Conservation (phyloP, 2,888 invertebrate species). For the Smittia aterrima region DNA sequence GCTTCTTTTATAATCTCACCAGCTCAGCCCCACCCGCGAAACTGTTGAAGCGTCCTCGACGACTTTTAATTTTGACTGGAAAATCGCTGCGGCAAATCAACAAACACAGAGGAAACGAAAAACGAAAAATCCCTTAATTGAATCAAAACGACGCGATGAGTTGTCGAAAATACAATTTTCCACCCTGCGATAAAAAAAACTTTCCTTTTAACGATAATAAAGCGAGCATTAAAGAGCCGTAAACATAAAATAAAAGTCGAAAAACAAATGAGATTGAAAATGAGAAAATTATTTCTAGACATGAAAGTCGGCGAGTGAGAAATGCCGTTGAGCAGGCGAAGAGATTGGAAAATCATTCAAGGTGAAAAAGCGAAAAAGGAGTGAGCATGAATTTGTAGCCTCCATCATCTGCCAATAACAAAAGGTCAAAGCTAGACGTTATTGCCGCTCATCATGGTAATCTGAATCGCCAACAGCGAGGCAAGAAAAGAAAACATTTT, state of each 20-base stretch:
- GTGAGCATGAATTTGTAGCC: too few relatives aligned
- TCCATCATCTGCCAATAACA: too few relatives aligned
- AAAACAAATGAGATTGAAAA: slow-evolving; percentile 3
- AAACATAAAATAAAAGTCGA: slow-evolving; percentile 5
- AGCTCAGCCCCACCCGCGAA: too few relatives aligned
- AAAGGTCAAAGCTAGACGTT: background rate
- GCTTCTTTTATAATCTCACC: too few relatives aligned
- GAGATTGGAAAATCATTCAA: background rate
- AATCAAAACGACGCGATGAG: slow-evolving; percentile 6
- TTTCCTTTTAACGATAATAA: slow-evolving; percentile 2
- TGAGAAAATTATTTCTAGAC: slow-evolving; percentile 6
- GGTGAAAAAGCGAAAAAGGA: background rate
- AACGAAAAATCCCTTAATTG: slow-evolving; percentile 1
- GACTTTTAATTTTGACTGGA: background rate
- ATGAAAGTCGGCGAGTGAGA: background rate
- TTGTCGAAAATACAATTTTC: slow-evolving; percentile 16
- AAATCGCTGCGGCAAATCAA: background rate
- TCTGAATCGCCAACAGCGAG: background rate
- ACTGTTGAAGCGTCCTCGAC: too few relatives aligned
- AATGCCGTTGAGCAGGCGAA: background rate
- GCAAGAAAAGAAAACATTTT: background rate
- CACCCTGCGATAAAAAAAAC: slow-evolving; percentile 7
- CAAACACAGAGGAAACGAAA: background rate
- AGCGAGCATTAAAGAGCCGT: background rate
- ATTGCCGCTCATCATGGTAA: background rate